Evolutionary conservation across 2,797 vertebrate genomes (phyloP).

Genomic region (Danio aesculapii): DNA sequence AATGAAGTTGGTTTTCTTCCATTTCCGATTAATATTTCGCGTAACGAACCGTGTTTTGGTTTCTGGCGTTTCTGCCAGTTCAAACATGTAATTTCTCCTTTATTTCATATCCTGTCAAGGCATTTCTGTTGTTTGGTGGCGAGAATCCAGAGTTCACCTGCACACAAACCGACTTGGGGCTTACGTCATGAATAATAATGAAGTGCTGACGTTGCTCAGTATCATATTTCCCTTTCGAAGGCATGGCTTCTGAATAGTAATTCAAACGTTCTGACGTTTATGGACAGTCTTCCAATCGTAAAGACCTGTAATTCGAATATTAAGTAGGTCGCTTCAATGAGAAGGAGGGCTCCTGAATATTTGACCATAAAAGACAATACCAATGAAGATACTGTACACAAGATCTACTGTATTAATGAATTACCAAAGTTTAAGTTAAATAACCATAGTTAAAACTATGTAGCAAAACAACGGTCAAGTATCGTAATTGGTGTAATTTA

Average conservation of each 20-base stretch:
- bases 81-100: not conserved
- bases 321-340: not conserved
- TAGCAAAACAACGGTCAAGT: too few relatives aligned
- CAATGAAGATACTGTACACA: too few relatives aligned
- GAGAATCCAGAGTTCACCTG: slow-evolving; percentile 44
- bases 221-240: not conserved
- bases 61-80: not conserved
- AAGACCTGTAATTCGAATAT: not conserved
- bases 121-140: not conserved
- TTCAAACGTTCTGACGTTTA: not conserved
- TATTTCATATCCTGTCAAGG: not conserved
- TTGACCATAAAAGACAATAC: too few relatives aligned
- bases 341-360: too few relatives aligned
- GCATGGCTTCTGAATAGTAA: slow-evolving; percentile 3
- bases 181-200: slow-evolving; percentile 33
- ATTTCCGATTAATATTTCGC: not conserved
- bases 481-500: too few relatives aligned
- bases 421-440: too few relatives aligned
- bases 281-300: not conserved
- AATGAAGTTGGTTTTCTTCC: slow-evolving; percentile 12
- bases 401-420: too few relatives aligned
- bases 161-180: not conserved
- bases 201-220: not conserved
- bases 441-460: too few relatives aligned
- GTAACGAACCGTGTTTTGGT: not conserved